Conservation (phyloP, 2,888 invertebrate species). For the Philonicus albiceps region DNA sequence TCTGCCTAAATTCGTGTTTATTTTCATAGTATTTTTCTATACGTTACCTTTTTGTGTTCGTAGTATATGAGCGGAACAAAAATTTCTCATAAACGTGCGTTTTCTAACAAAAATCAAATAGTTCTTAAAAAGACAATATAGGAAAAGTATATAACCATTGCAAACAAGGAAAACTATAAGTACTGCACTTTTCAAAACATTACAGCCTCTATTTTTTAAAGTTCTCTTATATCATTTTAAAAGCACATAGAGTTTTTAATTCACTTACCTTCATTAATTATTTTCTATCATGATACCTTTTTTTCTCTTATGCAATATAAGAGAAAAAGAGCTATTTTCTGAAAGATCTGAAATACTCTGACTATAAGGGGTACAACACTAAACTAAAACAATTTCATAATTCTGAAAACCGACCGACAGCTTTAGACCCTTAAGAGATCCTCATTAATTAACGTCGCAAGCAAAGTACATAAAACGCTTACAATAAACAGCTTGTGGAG, state of each 20-base stretch:
- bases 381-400: background rate
- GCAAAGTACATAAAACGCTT: background rate
- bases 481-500: constrained; percentile 15
- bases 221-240: background rate
- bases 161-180: background rate
- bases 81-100: too few species aligned
- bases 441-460: background rate
- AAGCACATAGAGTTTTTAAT: background rate
- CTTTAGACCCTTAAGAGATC: background rate
- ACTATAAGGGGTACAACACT: too few species aligned
- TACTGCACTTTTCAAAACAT: background rate
- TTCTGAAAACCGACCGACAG: background rate
- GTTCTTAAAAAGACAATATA: too few species aligned
- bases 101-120: too few species aligned
- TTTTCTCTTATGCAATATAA: background rate
- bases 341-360: background rate
- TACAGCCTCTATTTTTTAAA: background rate
- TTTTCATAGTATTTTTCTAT: too few species aligned
- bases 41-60: too few species aligned
- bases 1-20: too few species aligned
- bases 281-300: background rate
- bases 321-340: background rate
- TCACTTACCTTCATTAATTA: background rate
- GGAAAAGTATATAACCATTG: too few species aligned
- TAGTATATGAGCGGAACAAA: too few species aligned